phyloP scores from a whole-genome alignment of 2,888 invertebrate species.

The Synanthedon andrenaeformis region DNA sequence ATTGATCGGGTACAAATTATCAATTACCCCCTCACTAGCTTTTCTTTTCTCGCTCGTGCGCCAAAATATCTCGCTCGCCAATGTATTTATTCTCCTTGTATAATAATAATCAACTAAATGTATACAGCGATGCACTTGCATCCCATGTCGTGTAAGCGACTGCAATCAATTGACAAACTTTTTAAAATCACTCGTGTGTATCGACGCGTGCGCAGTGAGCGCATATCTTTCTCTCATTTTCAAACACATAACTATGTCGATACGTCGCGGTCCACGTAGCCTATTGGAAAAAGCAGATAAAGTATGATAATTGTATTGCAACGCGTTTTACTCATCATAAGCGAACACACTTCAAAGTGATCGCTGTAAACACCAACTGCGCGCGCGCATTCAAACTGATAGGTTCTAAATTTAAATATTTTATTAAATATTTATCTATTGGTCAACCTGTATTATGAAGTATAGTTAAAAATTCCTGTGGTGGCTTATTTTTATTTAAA shows the following conservation, averaged over 20 bases:
- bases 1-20: too few species aligned
- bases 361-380: conserved; percentile 24
- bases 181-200: conserved; percentile 53
- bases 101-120: neutral
- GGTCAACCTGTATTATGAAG: conserved; percentile 25
- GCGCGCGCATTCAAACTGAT: conserved; percentile 26
- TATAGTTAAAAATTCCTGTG: conserved; percentile 9
- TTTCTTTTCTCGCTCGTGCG: too few species aligned
- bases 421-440: conserved; percentile 44
- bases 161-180: conserved; percentile 37
- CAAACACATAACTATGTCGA: conserved; percentile 40
- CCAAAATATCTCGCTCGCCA: too few species aligned
- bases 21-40: too few species aligned
- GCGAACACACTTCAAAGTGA: conserved; percentile 37
- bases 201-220: conserved; percentile 40
- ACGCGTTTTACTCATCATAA: conserved; percentile 28
- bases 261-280: conserved; percentile 57
- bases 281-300: conserved; percentile 66
- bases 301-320: conserved; percentile 61
- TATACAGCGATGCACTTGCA: neutral
- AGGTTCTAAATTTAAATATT: conserved; percentile 52
- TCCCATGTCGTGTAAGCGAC: neutral
- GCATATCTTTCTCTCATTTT: conserved; percentile 1
- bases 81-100: too few species aligned
- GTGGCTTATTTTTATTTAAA: conserved; percentile 58